Conservation (phyloP, 2,888 invertebrate genomes). For the Frankliniella fusca region DNA sequence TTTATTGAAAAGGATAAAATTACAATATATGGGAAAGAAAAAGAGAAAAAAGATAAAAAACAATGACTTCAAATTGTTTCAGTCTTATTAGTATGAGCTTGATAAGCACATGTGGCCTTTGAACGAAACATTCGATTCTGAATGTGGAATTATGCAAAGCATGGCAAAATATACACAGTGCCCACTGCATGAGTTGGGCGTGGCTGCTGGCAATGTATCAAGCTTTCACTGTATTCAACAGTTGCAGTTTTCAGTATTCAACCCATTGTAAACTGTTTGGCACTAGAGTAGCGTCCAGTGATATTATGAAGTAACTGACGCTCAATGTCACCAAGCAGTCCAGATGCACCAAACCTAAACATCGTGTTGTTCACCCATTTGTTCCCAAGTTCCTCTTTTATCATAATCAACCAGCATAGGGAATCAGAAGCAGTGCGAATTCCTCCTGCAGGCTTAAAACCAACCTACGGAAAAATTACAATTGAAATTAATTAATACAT, state of each 20-base stretch:
- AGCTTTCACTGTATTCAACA: not conserved
- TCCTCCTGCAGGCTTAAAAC: constrained; percentile 97
- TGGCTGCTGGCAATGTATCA: not conserved
- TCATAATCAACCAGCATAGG: constrained; percentile 77
- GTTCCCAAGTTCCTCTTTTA: constrained; percentile 77
- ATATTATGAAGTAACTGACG: constrained; percentile 17
- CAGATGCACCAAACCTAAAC: constrained; percentile 94
- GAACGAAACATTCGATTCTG: too few relatives aligned
- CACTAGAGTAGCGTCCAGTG: not conserved
- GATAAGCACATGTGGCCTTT: too few relatives aligned
- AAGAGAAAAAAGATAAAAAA: too few relatives aligned
- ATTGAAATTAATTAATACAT: not conserved
- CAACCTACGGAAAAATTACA: constrained; percentile 60
- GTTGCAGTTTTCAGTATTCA: not conserved
- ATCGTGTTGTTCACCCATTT: constrained; percentile 76
- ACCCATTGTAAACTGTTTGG: not conserved
- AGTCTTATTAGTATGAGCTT: too few relatives aligned
- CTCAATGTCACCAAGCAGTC: constrained; percentile 74
- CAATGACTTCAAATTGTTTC: too few relatives aligned
- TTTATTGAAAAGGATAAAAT: not conserved
- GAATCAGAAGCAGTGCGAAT: constrained; percentile 81
- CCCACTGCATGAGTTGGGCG: not conserved
- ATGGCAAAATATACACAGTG: too few relatives aligned
- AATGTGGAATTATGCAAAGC: too few relatives aligned
- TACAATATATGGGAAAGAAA: too few relatives aligned